These are phyloP conservation scores for Phrynocephalus guinanensis DNA, from an alignment of 2,797 vertebrate species.

Conservation along the genomic window DNA sequence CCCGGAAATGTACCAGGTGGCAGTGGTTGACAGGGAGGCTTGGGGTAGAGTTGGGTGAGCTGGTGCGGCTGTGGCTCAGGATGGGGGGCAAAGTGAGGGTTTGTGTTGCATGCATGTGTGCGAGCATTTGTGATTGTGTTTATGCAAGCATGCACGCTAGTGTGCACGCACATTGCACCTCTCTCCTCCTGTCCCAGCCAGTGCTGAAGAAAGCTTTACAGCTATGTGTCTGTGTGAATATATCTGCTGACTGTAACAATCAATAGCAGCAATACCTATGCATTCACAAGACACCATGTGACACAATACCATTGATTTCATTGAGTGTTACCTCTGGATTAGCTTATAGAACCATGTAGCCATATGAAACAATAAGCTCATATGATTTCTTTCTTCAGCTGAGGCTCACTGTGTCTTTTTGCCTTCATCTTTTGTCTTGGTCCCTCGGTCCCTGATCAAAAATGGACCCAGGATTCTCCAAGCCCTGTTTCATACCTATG, in stretches of 20 bases:
- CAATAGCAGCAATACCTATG: background rate
- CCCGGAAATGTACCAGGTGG: too few relatives aligned
- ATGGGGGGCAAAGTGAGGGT: too few relatives aligned
- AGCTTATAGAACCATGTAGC: background rate
- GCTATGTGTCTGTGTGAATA: background rate
- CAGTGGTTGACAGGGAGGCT: too few relatives aligned
- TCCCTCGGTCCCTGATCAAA: conserved; percentile 8
- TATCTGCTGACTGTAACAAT: conserved; percentile 43
- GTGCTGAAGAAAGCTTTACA: too few relatives aligned
- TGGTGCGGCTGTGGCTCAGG: too few relatives aligned
- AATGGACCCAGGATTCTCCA: conserved; percentile 47
- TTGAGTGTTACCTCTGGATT: background rate
- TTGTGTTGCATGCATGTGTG: too few relatives aligned
- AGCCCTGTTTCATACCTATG: conserved; percentile 19
- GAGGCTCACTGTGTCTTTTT: conserved; percentile 31
- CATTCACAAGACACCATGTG: background rate
- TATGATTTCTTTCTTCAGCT: background rate
- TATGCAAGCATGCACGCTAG: too few relatives aligned
- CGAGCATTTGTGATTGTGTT: too few relatives aligned
- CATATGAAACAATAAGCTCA: conserved; percentile 28
- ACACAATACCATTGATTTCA: background rate
- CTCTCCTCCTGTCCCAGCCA: too few relatives aligned
- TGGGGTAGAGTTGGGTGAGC: too few relatives aligned
- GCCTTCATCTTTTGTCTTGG: conserved; percentile 15
- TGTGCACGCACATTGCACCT: too few relatives aligned